phyloP scores from a whole-genome alignment of 2,888 invertebrate genomes.

The Autographa pulchrina region DNA sequence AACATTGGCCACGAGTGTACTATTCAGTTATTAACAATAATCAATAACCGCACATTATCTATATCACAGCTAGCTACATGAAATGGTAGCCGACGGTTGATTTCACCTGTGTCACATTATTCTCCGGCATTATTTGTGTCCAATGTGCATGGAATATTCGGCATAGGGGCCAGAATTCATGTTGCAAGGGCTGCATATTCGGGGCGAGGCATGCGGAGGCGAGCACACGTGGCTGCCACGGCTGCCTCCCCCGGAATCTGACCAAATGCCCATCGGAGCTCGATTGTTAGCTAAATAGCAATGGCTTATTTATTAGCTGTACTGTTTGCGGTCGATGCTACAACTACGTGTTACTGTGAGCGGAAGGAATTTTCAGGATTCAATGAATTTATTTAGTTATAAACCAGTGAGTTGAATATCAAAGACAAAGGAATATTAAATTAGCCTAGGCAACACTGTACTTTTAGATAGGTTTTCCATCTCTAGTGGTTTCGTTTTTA shows the following conservation, averaged over 20 bases:
- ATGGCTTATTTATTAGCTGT: conserved; percentile 83
- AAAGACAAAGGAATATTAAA: conserved; percentile 43
- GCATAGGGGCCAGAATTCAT: conserved; percentile 84
- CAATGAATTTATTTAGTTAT: conserved; percentile 53
- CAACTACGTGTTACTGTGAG: conserved; percentile 67
- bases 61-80: conserved; percentile 51
- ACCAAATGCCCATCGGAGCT: conserved; percentile 87
- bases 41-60: conserved; percentile 62
- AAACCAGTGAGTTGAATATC: conserved; percentile 46
- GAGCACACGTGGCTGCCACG: conserved; percentile 86
- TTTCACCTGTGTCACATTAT: conserved; percentile 75
- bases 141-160: conserved; percentile 85
- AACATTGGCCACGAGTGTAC: conserved; percentile 46
- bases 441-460: conserved; percentile 13
- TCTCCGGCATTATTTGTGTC: conserved; percentile 78
- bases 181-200: conserved; percentile 84
- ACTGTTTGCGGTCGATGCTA: conserved; percentile 69
- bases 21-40: conserved; percentile 58
- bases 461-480: not conserved
- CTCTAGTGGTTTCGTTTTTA: not conserved
- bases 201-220: conserved; percentile 83
- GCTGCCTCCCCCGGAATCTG: conserved; percentile 85
- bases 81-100: conserved; percentile 72
- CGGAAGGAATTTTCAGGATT: conserved; percentile 63
- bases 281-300: conserved; percentile 86